Evolutionary conservation across 2,797 vertebrate genomes (phyloP).

Genomic region (Orientallactaga sibirica): DNA sequence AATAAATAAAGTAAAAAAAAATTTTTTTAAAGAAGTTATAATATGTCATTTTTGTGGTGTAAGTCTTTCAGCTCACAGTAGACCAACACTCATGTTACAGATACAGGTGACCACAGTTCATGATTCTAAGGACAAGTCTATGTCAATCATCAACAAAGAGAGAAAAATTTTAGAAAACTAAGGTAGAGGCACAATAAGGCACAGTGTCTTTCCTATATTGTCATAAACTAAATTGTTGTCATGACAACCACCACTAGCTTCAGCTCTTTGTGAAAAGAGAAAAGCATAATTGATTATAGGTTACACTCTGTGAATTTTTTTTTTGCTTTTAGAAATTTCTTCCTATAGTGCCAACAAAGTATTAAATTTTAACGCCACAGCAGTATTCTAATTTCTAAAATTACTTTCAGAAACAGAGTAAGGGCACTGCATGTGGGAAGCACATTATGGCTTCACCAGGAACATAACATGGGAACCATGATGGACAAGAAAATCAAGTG

Average conservation of each 20-base stretch:
- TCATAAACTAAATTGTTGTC: neutral
- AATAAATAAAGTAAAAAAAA: too few relatives aligned
- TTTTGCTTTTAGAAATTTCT: constrained; percentile 47
- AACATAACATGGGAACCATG: constrained; percentile 56
- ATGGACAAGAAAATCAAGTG: constrained; percentile 55
- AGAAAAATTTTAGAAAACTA: neutral
- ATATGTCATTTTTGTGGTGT: neutral
- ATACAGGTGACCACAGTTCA: neutral
- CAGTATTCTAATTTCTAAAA: constrained; percentile 73
- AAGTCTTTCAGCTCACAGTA: neutral
- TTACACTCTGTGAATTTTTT: constrained; percentile 36
- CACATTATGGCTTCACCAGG: constrained; percentile 41
- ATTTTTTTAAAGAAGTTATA: neutral
- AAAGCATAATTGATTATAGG: constrained; percentile 32
- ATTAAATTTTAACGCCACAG: constrained; percentile 73
- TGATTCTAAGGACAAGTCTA: neutral
- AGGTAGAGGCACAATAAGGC: neutral
- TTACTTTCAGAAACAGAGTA: constrained; percentile 75
- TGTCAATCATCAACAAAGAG: constrained; percentile 38
- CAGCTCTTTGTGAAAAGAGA: constrained; percentile 39
- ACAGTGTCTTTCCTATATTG: neutral
- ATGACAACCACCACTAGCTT: neutral
- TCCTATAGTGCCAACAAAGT: constrained; percentile 51
- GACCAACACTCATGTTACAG: neutral
- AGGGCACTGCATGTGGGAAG: constrained; percentile 67